These are phyloP conservation scores for Malthinus flaveolus DNA, from an alignment of 2,888 invertebrate species.

Conservation along the genomic window DNA sequence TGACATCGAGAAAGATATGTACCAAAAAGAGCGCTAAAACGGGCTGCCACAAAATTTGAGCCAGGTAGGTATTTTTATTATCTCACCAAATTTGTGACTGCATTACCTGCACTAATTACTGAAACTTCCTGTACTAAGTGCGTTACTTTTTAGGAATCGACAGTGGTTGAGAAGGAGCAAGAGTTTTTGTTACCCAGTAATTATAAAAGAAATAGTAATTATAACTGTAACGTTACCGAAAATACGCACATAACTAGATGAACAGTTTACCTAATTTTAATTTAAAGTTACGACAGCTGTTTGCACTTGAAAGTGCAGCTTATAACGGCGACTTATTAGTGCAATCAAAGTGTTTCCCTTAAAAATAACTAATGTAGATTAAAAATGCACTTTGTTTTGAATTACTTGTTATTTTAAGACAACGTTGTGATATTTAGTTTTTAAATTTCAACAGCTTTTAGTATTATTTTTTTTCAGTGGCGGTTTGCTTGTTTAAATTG, in stretches of 20 bases:
- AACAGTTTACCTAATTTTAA: conserved; percentile 16
- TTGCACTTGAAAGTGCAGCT: neutral
- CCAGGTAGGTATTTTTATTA: too few relatives aligned
- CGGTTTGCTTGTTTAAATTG: too few relatives aligned
- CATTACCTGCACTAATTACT: too few relatives aligned
- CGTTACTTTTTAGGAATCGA: conserved; percentile 40
- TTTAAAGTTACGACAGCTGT: neutral
- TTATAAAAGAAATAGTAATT: conserved; percentile 47
- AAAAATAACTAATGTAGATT: conserved; percentile 16
- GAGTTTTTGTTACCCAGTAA: conserved; percentile 33
- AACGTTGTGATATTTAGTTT: conserved; percentile 22
- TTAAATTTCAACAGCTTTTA: conserved; percentile 8
- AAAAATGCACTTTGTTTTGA: conserved; percentile 12
- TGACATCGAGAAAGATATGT: too few relatives aligned
- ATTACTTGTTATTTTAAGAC: conserved; percentile 4
- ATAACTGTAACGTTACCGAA: conserved; percentile 49
- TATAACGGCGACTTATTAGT: neutral
- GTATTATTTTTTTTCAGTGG: neutral
- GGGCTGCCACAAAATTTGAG: too few relatives aligned
- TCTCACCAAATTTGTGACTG: too few relatives aligned
- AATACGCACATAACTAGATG: conserved; percentile 51
- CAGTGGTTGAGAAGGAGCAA: conserved; percentile 45
- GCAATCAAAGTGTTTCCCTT: conserved; percentile 3
- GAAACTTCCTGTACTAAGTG: conserved; percentile 9
- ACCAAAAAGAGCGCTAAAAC: too few relatives aligned